Percentiles rank a stretch among this genome's conserved stretches.
Evolutionary conservation across 1,140 invertebrate species (phyloP).

Genomic region (Trichoplusia ni): DNA sequence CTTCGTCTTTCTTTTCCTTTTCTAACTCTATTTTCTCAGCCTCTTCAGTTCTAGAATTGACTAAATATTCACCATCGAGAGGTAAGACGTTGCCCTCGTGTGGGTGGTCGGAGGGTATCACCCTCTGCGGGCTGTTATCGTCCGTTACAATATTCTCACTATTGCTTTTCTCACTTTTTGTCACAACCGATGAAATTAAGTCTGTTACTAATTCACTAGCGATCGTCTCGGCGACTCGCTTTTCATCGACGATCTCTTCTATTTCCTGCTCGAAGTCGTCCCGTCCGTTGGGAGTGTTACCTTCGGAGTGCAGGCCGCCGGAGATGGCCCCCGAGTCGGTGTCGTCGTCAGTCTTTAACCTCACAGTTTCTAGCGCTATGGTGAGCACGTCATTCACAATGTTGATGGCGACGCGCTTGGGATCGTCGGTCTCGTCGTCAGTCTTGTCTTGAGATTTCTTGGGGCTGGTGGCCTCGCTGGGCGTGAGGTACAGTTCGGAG

Average conservation of each 20-base stretch:
- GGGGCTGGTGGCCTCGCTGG: slow-evolving; percentile 82
- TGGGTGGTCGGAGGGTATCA: slow-evolving; percentile 62
- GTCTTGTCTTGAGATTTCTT: slow-evolving; percentile 75
- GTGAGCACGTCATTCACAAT: slow-evolving; percentile 79
- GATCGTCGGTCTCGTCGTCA: slow-evolving; percentile 82
- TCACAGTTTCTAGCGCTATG: slow-evolving; percentile 77
- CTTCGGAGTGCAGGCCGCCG: slow-evolving; percentile 70
- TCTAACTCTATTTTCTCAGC: slow-evolving; percentile 54
- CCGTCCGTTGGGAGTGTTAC: slow-evolving; percentile 74
- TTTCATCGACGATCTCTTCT: slow-evolving; percentile 65
- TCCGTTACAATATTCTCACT: slow-evolving; percentile 38
- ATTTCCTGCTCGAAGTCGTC: slow-evolving; percentile 76
- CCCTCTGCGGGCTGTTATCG: slow-evolving; percentile 53
- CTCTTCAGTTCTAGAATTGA: slow-evolving; percentile 50
- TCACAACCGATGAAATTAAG: slow-evolving; percentile 56
- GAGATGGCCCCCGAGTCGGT: slow-evolving; percentile 74
- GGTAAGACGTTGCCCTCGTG: slow-evolving; percentile 76
- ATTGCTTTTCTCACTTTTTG: slow-evolving; percentile 50
- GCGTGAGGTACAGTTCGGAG: slow-evolving; percentile 84
- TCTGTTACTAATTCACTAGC: slow-evolving; percentile 65
- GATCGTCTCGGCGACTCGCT: slow-evolving; percentile 60
- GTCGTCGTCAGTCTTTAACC: slow-evolving; percentile 71
- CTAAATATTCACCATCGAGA: slow-evolving; percentile 73
- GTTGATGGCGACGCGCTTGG: slow-evolving; percentile 74
- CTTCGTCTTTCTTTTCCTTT: slow-evolving; percentile 55